Evolutionary conservation across 2,888 invertebrate species (phyloP).

Genomic region (Trilocha varians): DNA sequence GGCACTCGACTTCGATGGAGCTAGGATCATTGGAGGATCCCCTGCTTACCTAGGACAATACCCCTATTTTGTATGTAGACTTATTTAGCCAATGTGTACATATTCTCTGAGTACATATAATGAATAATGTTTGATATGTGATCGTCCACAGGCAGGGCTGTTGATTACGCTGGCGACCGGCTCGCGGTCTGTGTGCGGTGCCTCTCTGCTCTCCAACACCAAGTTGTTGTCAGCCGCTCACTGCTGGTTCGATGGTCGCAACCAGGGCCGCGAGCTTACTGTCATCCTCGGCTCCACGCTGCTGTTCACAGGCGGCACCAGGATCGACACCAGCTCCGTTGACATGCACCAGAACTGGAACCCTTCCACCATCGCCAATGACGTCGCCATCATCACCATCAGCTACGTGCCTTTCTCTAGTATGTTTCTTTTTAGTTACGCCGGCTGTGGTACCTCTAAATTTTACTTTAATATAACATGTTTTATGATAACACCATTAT

Average conservation of each 20-base stretch:
- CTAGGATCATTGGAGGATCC: conserved; percentile 29
- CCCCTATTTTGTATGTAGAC: conserved; percentile 17
- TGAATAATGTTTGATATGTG: not conserved
- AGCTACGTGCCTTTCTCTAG: not conserved
- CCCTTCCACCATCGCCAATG: not conserved
- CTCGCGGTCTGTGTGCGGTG: conserved; percentile 30
- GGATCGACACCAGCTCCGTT: not conserved
- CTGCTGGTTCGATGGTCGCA: conserved; percentile 28
- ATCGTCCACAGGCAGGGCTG: conserved; percentile 26
- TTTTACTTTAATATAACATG: not conserved
- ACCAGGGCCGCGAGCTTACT: not conserved
- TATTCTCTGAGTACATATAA: too few species aligned
- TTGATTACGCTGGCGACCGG: conserved; percentile 25
- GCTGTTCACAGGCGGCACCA: not conserved
- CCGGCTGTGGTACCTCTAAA: not conserved
- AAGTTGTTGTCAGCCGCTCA: conserved; percentile 31
- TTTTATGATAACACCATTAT: too few species aligned
- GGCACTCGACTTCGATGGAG: conserved; percentile 19
- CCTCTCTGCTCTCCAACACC: conserved; percentile 32
- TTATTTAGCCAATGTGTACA: not conserved
- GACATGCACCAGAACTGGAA: too few species aligned
- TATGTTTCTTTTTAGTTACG: too few species aligned
- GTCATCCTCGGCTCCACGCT: not conserved
- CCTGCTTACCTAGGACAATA: conserved; percentile 11
- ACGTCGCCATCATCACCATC: not conserved